Evolutionary conservation across 92 coral and sea anemone species (phyloP).

Genomic region (Epizoanthus rinbou): DNA sequence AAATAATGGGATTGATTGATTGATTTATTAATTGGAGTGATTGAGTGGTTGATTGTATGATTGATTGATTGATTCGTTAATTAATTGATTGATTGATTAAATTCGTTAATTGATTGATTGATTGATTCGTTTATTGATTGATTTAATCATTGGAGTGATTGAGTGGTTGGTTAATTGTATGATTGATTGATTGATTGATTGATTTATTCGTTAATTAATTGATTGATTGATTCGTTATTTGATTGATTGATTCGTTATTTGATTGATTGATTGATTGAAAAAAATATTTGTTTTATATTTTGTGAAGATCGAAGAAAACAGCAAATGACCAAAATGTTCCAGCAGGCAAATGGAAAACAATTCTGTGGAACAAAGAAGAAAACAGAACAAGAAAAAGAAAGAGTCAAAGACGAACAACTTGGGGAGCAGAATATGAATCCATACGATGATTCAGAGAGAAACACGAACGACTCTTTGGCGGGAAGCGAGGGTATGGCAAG

Average conservation of each 20-base stretch:
- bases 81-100: neutral
- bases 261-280: neutral
- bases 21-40: no score
- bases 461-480: slow-evolving; percentile 9
- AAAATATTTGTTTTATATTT: neutral
- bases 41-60: no score
- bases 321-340: slow-evolving; percentile 8
- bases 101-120: neutral
- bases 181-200: no score
- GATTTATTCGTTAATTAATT: no score
- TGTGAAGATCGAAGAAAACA: slow-evolving; percentile 24
- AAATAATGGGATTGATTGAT: no score
- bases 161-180: no score
- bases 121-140: no score
- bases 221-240: no score
- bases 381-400: neutral
- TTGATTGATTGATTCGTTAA: no score
- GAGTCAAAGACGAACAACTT: neutral
- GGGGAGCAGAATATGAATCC: neutral
- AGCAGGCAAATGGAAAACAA: neutral
- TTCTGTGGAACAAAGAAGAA: neutral
- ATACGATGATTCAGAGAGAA: neutral
- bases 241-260: no score
- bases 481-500: slow-evolving; percentile 25
- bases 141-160: neutral